These are phyloP conservation scores for Oscheius myriophilus DNA, from an alignment of 2,888 invertebrate genomes.

Conservation along the genomic window DNA sequence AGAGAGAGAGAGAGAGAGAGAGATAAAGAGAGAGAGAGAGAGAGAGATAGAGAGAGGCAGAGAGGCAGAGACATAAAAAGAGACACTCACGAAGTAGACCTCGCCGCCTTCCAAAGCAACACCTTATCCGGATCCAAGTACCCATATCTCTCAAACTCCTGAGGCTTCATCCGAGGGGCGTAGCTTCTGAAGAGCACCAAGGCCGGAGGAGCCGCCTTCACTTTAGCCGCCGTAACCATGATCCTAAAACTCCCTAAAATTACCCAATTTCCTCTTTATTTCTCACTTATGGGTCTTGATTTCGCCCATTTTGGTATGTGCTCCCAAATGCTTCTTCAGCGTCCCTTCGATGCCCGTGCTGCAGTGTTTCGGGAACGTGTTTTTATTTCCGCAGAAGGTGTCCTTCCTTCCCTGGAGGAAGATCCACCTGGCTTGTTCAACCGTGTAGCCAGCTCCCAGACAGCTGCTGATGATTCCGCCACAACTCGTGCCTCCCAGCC, in stretches of 20 bases:
- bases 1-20: no score
- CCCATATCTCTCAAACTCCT: conserved; percentile 45
- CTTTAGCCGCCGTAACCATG: conserved; percentile 42
- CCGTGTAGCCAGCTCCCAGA: conserved; percentile 33
- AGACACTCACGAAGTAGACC: conserved; percentile 41
- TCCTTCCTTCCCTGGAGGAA: conserved; percentile 36
- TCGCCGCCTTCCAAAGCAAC: conserved; percentile 45
- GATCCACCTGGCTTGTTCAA: conserved; percentile 25
- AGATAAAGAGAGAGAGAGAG: no score
- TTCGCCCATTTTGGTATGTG: conserved; percentile 34
- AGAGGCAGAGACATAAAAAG: no score
- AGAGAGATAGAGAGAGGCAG: no score
- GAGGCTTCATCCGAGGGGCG: conserved; percentile 36
- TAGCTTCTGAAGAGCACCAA: conserved; percentile 46
- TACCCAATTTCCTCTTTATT: background rate
- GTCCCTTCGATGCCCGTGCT: conserved; percentile 36
- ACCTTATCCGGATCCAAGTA: conserved; percentile 43
- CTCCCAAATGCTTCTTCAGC: conserved; percentile 39
- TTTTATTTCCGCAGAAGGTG: conserved; percentile 43
- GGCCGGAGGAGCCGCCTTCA: conserved; percentile 37
- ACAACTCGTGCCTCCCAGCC: conserved; percentile 50
- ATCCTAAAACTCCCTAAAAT: conserved; percentile 31
- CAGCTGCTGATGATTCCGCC: conserved; percentile 45
- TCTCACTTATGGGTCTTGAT: conserved; percentile 36
- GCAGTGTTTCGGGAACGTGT: conserved; percentile 43